Percentiles rank a stretch among this genome's conserved stretches.
These are phyloP conservation scores for Battus philenor DNA, from an alignment of 1,140 invertebrate species.

Conservation along the genomic window DNA sequence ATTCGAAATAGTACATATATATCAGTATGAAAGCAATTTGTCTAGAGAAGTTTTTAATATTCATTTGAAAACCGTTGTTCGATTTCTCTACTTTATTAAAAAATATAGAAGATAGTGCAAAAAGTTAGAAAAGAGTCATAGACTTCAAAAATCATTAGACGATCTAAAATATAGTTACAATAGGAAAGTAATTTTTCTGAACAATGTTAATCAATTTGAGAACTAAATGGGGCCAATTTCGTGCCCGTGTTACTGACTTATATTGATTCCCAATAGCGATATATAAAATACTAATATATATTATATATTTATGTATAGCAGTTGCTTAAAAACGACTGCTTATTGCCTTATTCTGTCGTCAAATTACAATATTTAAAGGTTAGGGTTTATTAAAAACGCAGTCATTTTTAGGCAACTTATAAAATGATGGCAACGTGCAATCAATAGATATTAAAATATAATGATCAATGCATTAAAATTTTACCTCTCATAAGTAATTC, in stretches of 20 bases:
- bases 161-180: constrained; percentile 11
- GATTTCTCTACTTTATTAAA: constrained; percentile 14
- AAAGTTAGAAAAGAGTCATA: constrained; percentile 14
- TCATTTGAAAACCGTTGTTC: constrained; percentile 15
- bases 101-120: constrained; percentile 11
- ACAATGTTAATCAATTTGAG: constrained; percentile 11
- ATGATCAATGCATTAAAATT: constrained; percentile 15
- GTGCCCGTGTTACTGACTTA: constrained; percentile 9
- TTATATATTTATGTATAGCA: too few species aligned
- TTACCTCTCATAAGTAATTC: constrained; percentile 15
- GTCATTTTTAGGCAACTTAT: constrained; percentile 1
- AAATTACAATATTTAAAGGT: too few species aligned
- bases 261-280: too few species aligned
- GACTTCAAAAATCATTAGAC: constrained; percentile 12
- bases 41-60: constrained; percentile 11
- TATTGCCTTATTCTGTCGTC: too few species aligned
- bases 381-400: too few species aligned
- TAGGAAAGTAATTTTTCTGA: constrained; percentile 5
- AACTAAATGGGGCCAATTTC: constrained; percentile 16
- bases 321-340: too few species aligned
- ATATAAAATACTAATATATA: too few species aligned
- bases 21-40: constrained; percentile 11
- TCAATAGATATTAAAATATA: constrained; percentile 5
- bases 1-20: constrained; percentile 1
- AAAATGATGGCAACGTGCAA: constrained; percentile 5